A percentile compares a stretch with the other conserved stretches of the same genome.
phyloP scores from a whole-genome alignment of 2,113 vertebrate species.

The Piliocolobus tephrosceles region DNA sequence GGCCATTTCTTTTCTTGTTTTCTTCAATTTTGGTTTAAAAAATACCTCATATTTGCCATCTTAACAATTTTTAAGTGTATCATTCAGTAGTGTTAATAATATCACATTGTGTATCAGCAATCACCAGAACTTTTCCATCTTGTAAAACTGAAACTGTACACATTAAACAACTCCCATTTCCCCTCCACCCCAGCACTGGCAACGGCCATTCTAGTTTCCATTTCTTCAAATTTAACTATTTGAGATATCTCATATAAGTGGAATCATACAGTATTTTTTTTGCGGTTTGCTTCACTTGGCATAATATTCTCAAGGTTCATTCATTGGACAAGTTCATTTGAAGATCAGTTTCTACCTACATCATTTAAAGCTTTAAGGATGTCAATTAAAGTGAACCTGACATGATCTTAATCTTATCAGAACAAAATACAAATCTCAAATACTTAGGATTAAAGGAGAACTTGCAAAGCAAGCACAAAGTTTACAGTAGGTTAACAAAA shows the following conservation, averaged over 20 bases:
- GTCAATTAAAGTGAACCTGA: neutral
- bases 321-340: constrained; percentile 1
- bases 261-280: neutral
- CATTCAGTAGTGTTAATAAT: neutral
- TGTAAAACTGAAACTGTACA: neutral
- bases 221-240: neutral
- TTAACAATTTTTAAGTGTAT: neutral
- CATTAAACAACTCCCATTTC: neutral
- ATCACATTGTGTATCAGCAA: neutral
- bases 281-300: neutral
- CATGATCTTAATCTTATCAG: neutral
- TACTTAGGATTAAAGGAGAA: constrained; percentile 1
- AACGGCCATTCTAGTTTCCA: neutral
- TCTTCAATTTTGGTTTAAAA: neutral
- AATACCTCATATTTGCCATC: neutral
- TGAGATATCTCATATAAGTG: neutral
- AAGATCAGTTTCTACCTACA: neutral
- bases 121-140: neutral
- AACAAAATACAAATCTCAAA: neutral
- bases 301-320: neutral
- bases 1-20: neutral
- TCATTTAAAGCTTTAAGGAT: neutral
- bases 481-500: neutral
- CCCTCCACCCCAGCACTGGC: fast-evolving
- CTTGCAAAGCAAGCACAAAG: neutral